These are phyloP conservation scores for Petrocephalus sullivani DNA, from an alignment of 2,797 vertebrate species.

Conservation along the genomic window DNA sequence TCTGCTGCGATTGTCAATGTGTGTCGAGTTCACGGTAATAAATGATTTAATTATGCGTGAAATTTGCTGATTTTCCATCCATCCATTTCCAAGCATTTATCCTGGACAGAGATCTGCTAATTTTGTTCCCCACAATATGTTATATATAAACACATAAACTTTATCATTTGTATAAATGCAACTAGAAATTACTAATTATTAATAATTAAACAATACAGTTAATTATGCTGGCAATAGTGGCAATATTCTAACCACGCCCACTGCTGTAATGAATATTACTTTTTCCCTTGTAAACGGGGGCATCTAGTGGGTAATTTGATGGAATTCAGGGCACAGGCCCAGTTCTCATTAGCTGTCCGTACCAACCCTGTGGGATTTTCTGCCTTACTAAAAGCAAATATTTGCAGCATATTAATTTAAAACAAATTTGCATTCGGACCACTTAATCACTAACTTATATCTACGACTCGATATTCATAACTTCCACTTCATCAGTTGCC, in stretches of 20 bases:
- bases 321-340: neutral
- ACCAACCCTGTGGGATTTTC: neutral
- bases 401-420: neutral
- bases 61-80: neutral
- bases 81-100: neutral
- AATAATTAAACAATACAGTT: no score
- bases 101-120: neutral
- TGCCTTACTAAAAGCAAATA: neutral
- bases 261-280: neutral
- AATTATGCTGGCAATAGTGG: neutral
- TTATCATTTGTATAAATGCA: no score
- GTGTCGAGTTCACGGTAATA: conserved; percentile 32
- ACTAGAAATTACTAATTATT: no score
- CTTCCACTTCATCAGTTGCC: neutral
- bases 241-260: neutral
- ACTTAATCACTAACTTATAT: neutral
- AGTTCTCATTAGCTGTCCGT: neutral
- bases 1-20: conserved; percentile 57
- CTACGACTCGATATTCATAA: neutral
- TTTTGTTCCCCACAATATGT: neutral
- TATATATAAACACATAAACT: neutral
- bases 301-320: neutral
- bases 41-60: neutral
- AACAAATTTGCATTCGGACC: neutral
- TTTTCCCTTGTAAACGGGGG: neutral